A percentile compares a stretch with the other conserved stretches of the same genome.
Conservation (phyloP, 2,797 vertebrate species). For the Sarcophilus harrisii region DNA sequence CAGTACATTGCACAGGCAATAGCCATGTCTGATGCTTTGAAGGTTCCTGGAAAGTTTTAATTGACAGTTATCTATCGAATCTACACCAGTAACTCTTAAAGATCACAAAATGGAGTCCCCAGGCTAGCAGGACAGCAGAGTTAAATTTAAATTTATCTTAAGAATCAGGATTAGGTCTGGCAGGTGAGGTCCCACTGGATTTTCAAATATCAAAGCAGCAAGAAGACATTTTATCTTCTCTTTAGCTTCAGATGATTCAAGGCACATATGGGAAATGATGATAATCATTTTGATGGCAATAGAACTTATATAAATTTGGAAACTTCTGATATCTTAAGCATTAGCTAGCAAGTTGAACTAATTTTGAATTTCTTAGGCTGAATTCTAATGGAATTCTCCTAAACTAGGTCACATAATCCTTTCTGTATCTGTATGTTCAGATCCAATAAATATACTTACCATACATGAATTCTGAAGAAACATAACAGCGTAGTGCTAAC, state of each 20-base stretch:
- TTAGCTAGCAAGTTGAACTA: neutral
- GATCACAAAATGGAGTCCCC: slow-evolving; percentile 49
- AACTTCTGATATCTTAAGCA: neutral
- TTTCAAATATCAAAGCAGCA: slow-evolving; percentile 53
- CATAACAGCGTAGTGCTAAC: neutral
- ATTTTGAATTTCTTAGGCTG: neutral
- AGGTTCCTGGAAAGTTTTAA: slow-evolving; percentile 64
- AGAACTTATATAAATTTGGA: neutral
- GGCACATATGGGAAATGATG: neutral
- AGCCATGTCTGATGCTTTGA: slow-evolving; percentile 42
- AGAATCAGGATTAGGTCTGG: slow-evolving; percentile 45
- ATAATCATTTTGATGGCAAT: slow-evolving; percentile 1
- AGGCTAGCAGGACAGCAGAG: slow-evolving; percentile 22
- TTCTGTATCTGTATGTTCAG: slow-evolving; percentile 14
- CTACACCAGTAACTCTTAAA: slow-evolving; percentile 54
- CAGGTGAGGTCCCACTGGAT: slow-evolving; percentile 21
- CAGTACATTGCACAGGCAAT: slow-evolving; percentile 70
- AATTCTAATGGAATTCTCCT: neutral
- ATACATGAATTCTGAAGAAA: neutral
- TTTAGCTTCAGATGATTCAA: slow-evolving; percentile 42
- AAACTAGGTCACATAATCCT: slow-evolving; percentile 1
- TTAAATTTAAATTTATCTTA: slow-evolving; percentile 71
- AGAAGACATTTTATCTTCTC: neutral
- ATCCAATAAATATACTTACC: neutral
- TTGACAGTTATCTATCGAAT: slow-evolving; percentile 64